These are phyloP conservation scores for Phragmatobia fuliginosa DNA, from an alignment of 2,888 invertebrate species.

Conservation along the genomic window DNA sequence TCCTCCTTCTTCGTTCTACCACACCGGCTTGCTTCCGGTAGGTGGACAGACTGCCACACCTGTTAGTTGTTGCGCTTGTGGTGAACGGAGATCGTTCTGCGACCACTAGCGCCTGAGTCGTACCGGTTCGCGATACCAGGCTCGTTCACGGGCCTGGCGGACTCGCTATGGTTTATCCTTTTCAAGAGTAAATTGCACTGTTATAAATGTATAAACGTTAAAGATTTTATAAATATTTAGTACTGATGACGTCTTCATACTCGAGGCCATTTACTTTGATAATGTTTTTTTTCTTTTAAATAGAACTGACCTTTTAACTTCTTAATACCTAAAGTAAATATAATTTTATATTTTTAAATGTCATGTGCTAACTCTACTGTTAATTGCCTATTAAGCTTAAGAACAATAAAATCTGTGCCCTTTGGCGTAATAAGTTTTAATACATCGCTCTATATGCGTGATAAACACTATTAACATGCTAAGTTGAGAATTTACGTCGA, in stretches of 20 bases:
- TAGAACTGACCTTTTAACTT: background rate
- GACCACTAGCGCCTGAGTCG: too few species aligned
- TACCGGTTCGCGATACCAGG: too few species aligned
- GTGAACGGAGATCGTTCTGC: too few species aligned
- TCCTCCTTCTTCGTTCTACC: too few species aligned
- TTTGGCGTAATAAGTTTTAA: constrained; percentile 8
- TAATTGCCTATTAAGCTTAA: background rate
- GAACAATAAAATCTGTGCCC: constrained; percentile 5
- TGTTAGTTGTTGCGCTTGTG: too few species aligned
- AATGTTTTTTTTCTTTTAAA: background rate
- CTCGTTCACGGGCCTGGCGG: too few species aligned
- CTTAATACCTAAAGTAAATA: background rate
- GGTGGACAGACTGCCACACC: too few species aligned
- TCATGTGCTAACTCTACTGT: background rate
- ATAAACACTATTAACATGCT: constrained; percentile 1
- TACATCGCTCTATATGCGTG: constrained; percentile 1
- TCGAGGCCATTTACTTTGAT: background rate
- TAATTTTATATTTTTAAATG: background rate
- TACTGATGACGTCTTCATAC: background rate
- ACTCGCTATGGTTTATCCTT: too few species aligned
- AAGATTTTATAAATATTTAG: background rate
- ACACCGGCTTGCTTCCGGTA: too few species aligned
- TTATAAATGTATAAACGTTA: background rate
- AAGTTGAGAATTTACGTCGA: constrained; percentile 5
- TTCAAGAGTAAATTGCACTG: too few species aligned